A percentile compares a stretch with the other conserved stretches of the same genome.
phyloP scores from a whole-genome alignment of 2,113 vertebrate species.

The Etheostoma spectabile region DNA sequence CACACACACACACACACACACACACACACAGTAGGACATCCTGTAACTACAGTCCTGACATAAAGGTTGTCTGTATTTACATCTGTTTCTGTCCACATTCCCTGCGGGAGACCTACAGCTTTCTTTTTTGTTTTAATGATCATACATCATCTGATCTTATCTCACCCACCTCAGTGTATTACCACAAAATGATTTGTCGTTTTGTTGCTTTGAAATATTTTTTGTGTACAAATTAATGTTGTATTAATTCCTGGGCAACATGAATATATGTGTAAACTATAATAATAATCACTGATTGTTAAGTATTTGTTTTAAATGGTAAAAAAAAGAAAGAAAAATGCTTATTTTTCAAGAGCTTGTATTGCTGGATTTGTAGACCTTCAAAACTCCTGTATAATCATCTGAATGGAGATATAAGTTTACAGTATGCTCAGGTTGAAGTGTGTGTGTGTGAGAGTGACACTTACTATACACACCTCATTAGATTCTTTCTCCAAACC shows the following conservation, averaged over 20 bases:
- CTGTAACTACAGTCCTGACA: constrained; percentile 58
- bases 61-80: constrained; percentile 63
- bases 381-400: neutral
- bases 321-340: neutral
- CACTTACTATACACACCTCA: constrained; percentile 49
- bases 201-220: constrained; percentile 6
- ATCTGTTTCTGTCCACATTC: constrained; percentile 30
- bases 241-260: too few relatives aligned
- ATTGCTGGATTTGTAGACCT: neutral
- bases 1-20: constrained; percentile 14
- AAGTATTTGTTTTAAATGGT: constrained; percentile 12
- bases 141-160: constrained; percentile 46
- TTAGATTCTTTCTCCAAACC: constrained; percentile 37
- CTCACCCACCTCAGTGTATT: constrained; percentile 8
- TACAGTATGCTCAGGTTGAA: neutral
- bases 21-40: constrained; percentile 68
- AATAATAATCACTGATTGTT: neutral
- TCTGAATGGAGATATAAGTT: constrained; percentile 21
- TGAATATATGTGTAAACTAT: too few relatives aligned
- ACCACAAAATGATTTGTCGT: neutral
- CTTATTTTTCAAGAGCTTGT: neutral
- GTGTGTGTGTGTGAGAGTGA: neutral
- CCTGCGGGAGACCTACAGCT: constrained; percentile 38
- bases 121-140: constrained; percentile 33
- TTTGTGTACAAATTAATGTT: neutral